Base-by-base conservation (phyloP, 2,888 invertebrate species). In the Ischnus inquisitorius region DNA sequence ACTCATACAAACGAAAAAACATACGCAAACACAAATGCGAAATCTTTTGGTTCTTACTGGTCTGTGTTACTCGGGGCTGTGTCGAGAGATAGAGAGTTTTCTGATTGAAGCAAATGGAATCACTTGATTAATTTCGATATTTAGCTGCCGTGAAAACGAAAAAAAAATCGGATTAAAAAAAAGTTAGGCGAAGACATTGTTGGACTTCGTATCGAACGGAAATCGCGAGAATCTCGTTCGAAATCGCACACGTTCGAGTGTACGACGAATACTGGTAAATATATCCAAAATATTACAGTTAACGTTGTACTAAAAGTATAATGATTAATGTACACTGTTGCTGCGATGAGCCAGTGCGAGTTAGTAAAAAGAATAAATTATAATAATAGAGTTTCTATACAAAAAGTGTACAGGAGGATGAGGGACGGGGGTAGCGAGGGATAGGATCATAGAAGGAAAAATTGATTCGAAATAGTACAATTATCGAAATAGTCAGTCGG, bases 1-100 rank as follows among this genome's bases (percentile, higher is more conserved):
- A 90, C 88, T 85, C 89, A 87, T 88, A 88, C 83, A 76, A 78
- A 84, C 43, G 54, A 68, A 16, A 6, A 78, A 81, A 65, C 64
- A 65, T 74, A 83, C 68, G 74, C 65, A 64, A 65, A 84, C 69
- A 68, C 69, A 79, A 87, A 34, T 82, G 60, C 43, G 68, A 78
- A 68, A 25, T 60, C 5, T n/a, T 62, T 71, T 76, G 69, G 75
- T 76, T 69, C 41, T 28, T 46, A 76, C 62, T 81, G 69, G 69
- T 81, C 71, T n/a, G 69, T 67, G 65, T 82, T 79, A 81, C 64
- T 62, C 43, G 34, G 62, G 51, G 22, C 25, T 82, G 54, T 68
- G 54, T 82, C 74, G 72, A 62, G 51, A 74, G 41, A 76, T 54
- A 65, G 65, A 76, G 34, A 76, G 43, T 71, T 46, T 74, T 62